Conservation (phyloP, 2,888 invertebrate species). For the Yponomeuta plumbellus region DNA sequence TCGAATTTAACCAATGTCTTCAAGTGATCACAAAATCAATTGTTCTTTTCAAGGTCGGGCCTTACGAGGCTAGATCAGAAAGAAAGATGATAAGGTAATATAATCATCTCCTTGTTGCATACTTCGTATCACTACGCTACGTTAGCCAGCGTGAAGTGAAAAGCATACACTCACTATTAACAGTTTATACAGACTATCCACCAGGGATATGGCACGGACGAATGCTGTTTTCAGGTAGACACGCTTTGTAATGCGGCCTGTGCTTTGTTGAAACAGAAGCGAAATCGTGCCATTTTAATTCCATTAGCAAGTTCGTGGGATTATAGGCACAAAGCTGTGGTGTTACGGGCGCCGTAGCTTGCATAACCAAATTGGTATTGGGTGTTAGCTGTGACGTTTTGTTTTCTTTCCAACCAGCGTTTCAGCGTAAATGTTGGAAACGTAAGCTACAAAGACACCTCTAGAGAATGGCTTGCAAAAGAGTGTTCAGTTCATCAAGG, state of each 20-base stretch:
- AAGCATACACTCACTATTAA: background rate
- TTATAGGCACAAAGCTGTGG: background rate
- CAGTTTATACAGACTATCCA: background rate
- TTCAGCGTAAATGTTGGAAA: background rate
- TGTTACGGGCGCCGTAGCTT: background rate
- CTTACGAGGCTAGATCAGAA: no score
- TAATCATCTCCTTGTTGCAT: background rate
- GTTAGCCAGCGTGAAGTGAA: background rate
- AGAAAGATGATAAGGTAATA: no score
- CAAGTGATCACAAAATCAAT: no score
- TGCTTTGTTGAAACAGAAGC: constrained; percentile 1
- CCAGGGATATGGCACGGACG: background rate
- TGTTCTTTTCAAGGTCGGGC: no score
- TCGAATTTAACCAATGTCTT: no score
- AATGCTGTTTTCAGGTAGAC: background rate
- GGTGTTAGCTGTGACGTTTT: constrained; percentile 6
- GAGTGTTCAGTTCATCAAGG: background rate
- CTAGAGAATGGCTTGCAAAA: background rate
- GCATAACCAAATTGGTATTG: background rate
- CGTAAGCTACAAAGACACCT: background rate
- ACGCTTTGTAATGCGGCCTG: background rate
- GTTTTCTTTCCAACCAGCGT: constrained; percentile 5
- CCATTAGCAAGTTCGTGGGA: background rate
- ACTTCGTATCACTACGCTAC: background rate
- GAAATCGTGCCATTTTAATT: background rate